phyloP scores from a whole-genome alignment of 1,140 invertebrate species.

The Spodoptera frugiperda region DNA sequence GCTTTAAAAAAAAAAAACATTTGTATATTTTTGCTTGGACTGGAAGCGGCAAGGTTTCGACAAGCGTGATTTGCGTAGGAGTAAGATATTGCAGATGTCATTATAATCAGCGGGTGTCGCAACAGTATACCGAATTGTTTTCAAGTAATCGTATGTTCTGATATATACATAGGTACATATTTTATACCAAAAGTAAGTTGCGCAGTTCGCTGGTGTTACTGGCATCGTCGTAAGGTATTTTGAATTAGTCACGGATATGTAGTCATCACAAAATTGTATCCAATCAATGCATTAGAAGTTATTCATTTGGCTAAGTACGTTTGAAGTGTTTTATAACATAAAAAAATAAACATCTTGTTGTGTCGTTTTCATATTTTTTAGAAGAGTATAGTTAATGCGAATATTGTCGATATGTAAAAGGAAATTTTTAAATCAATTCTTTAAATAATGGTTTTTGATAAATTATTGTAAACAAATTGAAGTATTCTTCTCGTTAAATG shows the following conservation, averaged over 20 bases:
- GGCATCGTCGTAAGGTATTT: conserved; percentile 59
- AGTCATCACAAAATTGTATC: conserved; percentile 81
- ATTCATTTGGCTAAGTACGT: conserved; percentile 74
- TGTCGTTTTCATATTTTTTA: conserved; percentile 82
- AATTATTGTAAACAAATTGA: conserved; percentile 78
- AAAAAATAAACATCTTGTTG: conserved; percentile 76
- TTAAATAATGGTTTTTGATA: conserved; percentile 72
- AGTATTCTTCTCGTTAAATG: conserved; percentile 79
- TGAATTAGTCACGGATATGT: conserved; percentile 74
- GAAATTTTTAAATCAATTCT: conserved; percentile 64
- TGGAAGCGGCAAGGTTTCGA: conserved; percentile 65
- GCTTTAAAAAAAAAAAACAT: conserved; percentile 72
- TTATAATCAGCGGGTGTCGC: conserved; percentile 50
- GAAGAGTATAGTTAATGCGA: conserved; percentile 74
- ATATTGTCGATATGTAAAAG: conserved; percentile 69
- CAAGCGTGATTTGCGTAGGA: conserved; percentile 66
- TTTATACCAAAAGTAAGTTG: conserved; percentile 34
- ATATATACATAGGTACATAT: conserved; percentile 30
- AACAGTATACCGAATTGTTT: conserved; percentile 36
- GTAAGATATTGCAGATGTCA: conserved; percentile 60
- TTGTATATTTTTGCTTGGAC: conserved; percentile 83
- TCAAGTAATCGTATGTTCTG: conserved; percentile 30
- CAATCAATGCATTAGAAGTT: conserved; percentile 69
- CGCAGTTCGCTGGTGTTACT: conserved; percentile 8
- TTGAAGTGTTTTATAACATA: conserved; percentile 72